These are phyloP conservation scores for Dreissena polymorpha DNA, from an alignment of 1,140 invertebrate species.

Conservation along the genomic window DNA sequence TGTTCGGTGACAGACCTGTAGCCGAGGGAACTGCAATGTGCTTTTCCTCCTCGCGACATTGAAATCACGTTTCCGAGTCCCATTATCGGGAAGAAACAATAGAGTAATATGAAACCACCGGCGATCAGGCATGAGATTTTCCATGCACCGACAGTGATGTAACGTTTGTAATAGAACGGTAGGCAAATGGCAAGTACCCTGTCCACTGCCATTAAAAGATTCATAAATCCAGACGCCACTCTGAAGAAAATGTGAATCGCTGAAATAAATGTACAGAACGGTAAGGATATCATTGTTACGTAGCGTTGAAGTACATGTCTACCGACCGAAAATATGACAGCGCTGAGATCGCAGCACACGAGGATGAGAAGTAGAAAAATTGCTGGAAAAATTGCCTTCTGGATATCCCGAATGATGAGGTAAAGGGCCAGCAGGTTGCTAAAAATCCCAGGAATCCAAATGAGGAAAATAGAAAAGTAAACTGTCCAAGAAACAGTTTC, in stretches of 20 bases:
- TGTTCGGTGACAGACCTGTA: neutral
- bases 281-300: neutral
- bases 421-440: slow-evolving; percentile 3
- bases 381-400: slow-evolving; percentile 40
- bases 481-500: too few species aligned
- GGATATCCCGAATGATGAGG: slow-evolving; percentile 25
- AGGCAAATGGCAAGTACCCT: slow-evolving; percentile 14
- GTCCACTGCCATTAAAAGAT: slow-evolving; percentile 31
- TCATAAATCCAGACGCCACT: slow-evolving; percentile 12
- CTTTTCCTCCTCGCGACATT: neutral
- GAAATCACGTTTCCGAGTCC: slow-evolving; percentile 12
- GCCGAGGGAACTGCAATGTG: neutral
- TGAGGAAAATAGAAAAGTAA: slow-evolving; percentile 14
- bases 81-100: slow-evolving; percentile 5
- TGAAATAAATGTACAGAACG: slow-evolving; percentile 18
- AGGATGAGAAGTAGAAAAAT: slow-evolving; percentile 14
- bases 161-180: slow-evolving; percentile 31
- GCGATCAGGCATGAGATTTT: slow-evolving; percentile 13
- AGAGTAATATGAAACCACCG: neutral
- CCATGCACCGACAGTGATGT: too few species aligned
- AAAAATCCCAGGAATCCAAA: slow-evolving; percentile 19
- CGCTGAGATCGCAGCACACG: too few species aligned
- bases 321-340: neutral
- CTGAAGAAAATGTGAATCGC: slow-evolving; percentile 11
- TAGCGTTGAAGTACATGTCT: slow-evolving; percentile 7